Evolutionary conservation across 2,888 invertebrate genomes (phyloP).

Genomic region (Schizotus pectinicornis): DNA sequence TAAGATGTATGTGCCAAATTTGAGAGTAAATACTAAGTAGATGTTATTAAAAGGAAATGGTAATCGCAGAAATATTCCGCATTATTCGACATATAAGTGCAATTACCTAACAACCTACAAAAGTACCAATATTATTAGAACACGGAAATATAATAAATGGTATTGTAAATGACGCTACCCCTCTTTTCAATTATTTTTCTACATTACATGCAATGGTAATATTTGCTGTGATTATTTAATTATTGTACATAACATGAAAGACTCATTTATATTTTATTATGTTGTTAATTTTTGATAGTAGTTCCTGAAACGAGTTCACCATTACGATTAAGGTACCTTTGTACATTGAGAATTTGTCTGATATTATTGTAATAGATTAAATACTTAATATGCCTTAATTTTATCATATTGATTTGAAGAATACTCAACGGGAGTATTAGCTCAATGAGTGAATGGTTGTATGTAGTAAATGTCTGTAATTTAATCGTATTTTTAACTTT

Average conservation of each 20-base stretch:
- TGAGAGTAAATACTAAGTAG: conserved; percentile 25
- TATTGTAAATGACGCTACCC: conserved; percentile 29
- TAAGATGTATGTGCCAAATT: conserved; percentile 49
- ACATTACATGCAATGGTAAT: conserved; percentile 37
- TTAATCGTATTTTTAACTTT: conserved; percentile 36
- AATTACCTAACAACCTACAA: conserved; percentile 42
- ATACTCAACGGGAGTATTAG: conserved; percentile 29
- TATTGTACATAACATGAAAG: conserved; percentile 49
- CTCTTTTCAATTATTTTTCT: conserved; percentile 23
- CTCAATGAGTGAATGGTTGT: conserved; percentile 44
- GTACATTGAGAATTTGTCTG: conserved; percentile 29
- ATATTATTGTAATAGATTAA: conserved; percentile 26
- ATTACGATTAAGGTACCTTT: conserved; percentile 45
- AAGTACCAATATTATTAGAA: conserved; percentile 45
- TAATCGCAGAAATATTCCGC: conserved; percentile 36
- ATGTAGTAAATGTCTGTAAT: conserved; percentile 42
- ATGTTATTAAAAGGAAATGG: conserved; percentile 29
- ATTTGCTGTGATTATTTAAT: conserved; percentile 51
- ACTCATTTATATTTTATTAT: conserved; percentile 48
- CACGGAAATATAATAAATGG: conserved; percentile 31
- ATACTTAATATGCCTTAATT: conserved; percentile 39
- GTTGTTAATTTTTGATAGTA: conserved; percentile 45
- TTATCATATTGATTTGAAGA: conserved; percentile 30
- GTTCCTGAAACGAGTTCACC: conserved; percentile 53
- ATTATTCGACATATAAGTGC: conserved; percentile 46